These are phyloP conservation scores for Solenopsis fugax DNA, from an alignment of 1,140 invertebrate species.

Conservation along the genomic window DNA sequence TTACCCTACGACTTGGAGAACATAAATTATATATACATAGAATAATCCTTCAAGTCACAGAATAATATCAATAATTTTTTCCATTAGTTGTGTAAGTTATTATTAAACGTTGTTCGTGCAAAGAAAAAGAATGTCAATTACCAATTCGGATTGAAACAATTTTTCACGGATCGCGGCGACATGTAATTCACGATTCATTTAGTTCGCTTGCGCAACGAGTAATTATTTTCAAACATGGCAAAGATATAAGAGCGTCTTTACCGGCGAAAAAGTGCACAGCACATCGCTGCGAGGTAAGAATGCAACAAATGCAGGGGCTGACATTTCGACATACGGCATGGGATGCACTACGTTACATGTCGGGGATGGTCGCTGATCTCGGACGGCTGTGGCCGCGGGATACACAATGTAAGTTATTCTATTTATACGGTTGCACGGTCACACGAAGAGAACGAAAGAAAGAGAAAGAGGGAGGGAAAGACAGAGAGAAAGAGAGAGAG, in stretches of 20 bases:
- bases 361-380: conserved; percentile 59
- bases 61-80: background rate
- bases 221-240: conserved; percentile 69
- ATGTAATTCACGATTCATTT: background rate
- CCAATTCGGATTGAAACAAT: background rate
- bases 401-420: conserved; percentile 65
- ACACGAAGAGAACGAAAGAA: conserved; percentile 6
- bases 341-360: conserved; percentile 41
- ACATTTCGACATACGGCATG: conserved; percentile 57
- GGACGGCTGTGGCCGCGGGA: background rate
- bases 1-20: conserved; percentile 19
- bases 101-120: background rate
- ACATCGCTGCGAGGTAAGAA: conserved; percentile 58
- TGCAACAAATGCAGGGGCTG: conserved; percentile 43
- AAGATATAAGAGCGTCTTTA: conserved; percentile 22
- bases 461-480: background rate
- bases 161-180: background rate
- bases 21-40: background rate
- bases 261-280: conserved; percentile 49
- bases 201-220: background rate
- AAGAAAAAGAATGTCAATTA: background rate
- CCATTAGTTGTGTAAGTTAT: background rate
- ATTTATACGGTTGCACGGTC: conserved; percentile 49
- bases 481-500: background rate
- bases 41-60: conserved; percentile 1